phyloP scores from a whole-genome alignment of 2,113 vertebrate species.

The Passer domesticus region DNA sequence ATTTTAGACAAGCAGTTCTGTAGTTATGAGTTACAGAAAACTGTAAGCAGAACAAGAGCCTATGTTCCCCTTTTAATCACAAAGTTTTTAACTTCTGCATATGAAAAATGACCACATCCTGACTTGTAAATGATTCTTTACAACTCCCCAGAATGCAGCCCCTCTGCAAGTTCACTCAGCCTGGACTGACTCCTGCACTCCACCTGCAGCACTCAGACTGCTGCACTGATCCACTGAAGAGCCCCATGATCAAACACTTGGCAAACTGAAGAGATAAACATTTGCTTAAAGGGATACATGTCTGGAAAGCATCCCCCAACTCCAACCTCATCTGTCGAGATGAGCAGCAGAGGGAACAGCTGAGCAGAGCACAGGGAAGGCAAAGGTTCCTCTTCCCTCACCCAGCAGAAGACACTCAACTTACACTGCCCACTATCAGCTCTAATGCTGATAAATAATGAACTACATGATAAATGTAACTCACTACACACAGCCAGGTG shows the following conservation, averaged over 20 bases:
- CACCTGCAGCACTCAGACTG: not conserved
- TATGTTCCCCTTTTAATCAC: not conserved
- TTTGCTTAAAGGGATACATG: not conserved
- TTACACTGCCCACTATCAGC: too few relatives aligned
- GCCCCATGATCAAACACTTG: not conserved
- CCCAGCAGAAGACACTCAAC: not conserved
- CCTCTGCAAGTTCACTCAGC: not conserved
- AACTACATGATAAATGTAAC: not conserved
- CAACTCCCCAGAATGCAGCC: not conserved
- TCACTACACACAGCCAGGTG: not conserved
- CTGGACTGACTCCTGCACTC: not conserved
- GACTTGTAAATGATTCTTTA: not conserved
- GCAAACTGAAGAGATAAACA: not conserved
- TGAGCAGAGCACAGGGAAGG: not conserved
- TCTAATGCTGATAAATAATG: not conserved
- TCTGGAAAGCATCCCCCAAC: not conserved
- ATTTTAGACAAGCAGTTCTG: not conserved
- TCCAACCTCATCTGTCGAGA: not conserved
- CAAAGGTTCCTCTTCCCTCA: not conserved
- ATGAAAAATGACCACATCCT: not conserved
- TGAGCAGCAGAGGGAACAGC: not conserved
- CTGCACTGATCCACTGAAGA: not conserved
- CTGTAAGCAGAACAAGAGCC: not conserved
- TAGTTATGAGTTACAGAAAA: not conserved
- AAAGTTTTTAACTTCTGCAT: not conserved